Conservation (phyloP, 2,888 invertebrate genomes). For the Perdita meconis region DNA sequence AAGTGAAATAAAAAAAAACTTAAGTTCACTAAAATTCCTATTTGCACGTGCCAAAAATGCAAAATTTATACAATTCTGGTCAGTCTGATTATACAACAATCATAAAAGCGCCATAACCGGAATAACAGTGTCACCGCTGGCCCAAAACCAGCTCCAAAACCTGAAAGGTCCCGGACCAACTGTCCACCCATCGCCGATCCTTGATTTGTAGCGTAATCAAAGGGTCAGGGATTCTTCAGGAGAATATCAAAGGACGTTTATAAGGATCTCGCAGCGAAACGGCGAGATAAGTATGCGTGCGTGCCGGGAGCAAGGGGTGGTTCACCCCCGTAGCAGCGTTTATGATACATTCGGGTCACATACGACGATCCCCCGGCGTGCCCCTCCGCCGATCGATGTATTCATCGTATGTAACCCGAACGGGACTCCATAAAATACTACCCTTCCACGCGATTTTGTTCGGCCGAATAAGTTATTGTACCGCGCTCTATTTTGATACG, state of each 20-base stretch:
- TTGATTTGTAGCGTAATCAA: too few relatives aligned
- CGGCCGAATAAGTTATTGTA: conserved; percentile 83
- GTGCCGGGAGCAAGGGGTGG: conserved; percentile 32
- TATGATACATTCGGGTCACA: conserved; percentile 82
- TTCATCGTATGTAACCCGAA: conserved; percentile 83
- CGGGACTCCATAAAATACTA: conserved; percentile 84
- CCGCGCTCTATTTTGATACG: conserved; percentile 82
- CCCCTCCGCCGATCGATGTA: conserved; percentile 78
- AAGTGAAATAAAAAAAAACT: too few relatives aligned
- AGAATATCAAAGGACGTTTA: conserved; percentile 37
- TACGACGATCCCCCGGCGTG: conserved; percentile 52
- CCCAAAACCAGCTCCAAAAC: too few relatives aligned
- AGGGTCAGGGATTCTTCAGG: too few relatives aligned
- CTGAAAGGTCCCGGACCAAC: too few relatives aligned
- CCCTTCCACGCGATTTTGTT: conserved; percentile 79
- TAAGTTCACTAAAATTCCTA: too few relatives aligned
- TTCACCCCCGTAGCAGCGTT: conserved; percentile 45
- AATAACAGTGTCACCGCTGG: too few relatives aligned
- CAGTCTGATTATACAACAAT: too few relatives aligned
- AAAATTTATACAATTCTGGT: too few relatives aligned
- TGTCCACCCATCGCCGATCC: too few relatives aligned
- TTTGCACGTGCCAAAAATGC: too few relatives aligned
- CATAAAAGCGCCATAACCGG: too few relatives aligned
- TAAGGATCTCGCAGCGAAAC: conserved; percentile 50
- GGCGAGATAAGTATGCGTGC: conserved; percentile 66